Base-by-base conservation (phyloP, 1,140 invertebrate species). In the Eciton burchellii region DNA sequence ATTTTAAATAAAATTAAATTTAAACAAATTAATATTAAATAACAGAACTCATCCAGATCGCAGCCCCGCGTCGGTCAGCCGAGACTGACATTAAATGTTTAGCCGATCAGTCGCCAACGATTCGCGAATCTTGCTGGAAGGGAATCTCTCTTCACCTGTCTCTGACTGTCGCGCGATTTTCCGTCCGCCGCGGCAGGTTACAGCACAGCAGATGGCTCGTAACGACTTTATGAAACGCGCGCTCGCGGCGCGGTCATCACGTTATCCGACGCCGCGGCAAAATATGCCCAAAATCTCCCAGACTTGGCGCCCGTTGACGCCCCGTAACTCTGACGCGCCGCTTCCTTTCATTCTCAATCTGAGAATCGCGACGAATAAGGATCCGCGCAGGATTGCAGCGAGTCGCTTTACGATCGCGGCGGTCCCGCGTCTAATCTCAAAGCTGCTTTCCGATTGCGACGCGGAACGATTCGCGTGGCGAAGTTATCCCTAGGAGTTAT, bases 191-290 rank as follows among this genome's bases (percentile, higher is more conserved):
- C 74, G 52, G 52, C 29, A n/a, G n/a, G n/a, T n/a, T n/a, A n/a
- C n/a, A n/a, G n/a, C 45, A 70, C 63, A 49, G 63, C 74, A 70
- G 74, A 49, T 79, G 74, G 49, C 63, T 54, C 8, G 74, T 70
- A 70, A 79, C 74, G 70, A 79, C 74, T 79, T 79, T 63, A 79
- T 79, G 63, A 79, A 79, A 79, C 56, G 70, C 74, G 70, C 70
- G 43, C 49, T 70, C 68, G 63, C 74, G 70, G 74, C 74, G 63
- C 63, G 41, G 74, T 79, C 63, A 21, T 43, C 63, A 56, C 35
- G 68, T 49, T 79, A 79, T 79, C 63, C 70, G 70, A 79, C 74
- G 49, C 68, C 74, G 52, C 49, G 12, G 52, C 74, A 79, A 79
- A 79, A 79, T 63, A 79, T 79, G 68, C 63, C 56, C n/a, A n/a